phyloP scores from a whole-genome alignment of 2,113 vertebrate species.

The Cyprinodon brontotheroides region DNA sequence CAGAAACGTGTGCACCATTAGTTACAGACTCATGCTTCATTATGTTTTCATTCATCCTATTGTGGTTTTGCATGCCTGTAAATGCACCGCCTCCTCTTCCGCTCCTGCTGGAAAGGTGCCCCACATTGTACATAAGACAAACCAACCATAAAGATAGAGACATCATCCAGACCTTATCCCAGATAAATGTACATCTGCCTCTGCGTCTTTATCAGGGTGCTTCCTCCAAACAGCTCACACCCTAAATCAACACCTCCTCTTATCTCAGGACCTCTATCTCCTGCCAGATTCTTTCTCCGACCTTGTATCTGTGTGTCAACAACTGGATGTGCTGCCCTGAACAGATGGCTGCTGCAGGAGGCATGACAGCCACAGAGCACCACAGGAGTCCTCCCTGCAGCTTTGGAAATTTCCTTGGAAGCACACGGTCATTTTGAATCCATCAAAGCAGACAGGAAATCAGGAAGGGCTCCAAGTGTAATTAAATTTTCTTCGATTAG shows the following conservation, averaged over 20 bases:
- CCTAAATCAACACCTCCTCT: slow-evolving; percentile 26
- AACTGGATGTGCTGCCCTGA: neutral
- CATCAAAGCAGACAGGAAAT: slow-evolving; percentile 58
- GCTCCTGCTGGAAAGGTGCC: slow-evolving; percentile 15
- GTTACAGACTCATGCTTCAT: slow-evolving; percentile 26
- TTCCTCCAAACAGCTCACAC: slow-evolving; percentile 19
- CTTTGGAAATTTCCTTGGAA: slow-evolving; percentile 33
- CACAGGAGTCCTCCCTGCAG: slow-evolving; percentile 13
- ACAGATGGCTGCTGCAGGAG: neutral
- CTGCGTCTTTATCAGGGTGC: slow-evolving; percentile 51
- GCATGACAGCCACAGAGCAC: slow-evolving; percentile 3
- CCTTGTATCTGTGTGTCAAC: slow-evolving; percentile 9
- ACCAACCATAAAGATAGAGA: slow-evolving; percentile 73
- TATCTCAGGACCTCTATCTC: slow-evolving; percentile 26
- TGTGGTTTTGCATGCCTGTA: no score
- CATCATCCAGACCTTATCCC: slow-evolving; percentile 71
- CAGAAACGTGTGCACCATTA: slow-evolving; percentile 9
- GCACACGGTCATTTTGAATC: slow-evolving; percentile 45
- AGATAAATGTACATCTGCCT: slow-evolving; percentile 66
- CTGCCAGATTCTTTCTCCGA: neutral
- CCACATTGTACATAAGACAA: slow-evolving; percentile 69
- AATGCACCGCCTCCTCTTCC: slow-evolving; percentile 19
- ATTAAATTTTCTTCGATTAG: slow-evolving; percentile 72
- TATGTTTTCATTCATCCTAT: slow-evolving; percentile 32
- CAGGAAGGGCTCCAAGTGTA: slow-evolving; percentile 48